A percentile compares a stretch with the other conserved stretches of the same genome.
These are phyloP conservation scores for Ostrea edulis DNA, from an alignment of 1,140 invertebrate species.

Conservation along the genomic window DNA sequence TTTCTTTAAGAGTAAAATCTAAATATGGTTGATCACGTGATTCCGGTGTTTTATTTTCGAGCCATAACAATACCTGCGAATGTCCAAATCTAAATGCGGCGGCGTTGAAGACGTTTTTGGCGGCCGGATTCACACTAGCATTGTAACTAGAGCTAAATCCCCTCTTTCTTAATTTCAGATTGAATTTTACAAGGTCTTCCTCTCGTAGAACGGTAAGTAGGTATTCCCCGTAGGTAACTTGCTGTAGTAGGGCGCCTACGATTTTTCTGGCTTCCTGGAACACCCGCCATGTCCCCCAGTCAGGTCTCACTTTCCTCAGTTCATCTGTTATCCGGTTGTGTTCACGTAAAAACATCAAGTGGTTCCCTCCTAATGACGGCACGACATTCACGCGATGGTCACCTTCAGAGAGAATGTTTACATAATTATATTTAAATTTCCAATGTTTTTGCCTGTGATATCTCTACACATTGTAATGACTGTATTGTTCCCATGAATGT, in stretches of 20 bases:
- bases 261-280: slow-evolving; percentile 46
- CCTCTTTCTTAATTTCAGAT: slow-evolving; percentile 41
- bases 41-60: no score
- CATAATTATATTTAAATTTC: no score
- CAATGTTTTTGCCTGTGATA: no score
- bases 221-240: slow-evolving; percentile 39
- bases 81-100: slow-evolving; percentile 56
- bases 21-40: no score
- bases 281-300: neutral
- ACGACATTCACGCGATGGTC: slow-evolving; percentile 40
- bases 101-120: slow-evolving; percentile 36
- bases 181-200: neutral
- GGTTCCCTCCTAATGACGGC: slow-evolving; percentile 32
- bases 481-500: neutral
- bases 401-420: neutral
- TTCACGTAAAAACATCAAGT: slow-evolving; percentile 38
- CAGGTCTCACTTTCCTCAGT: neutral
- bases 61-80: slow-evolving; percentile 43
- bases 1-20: no score
- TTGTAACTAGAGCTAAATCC: slow-evolving; percentile 12
- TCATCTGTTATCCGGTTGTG: slow-evolving; percentile 31
- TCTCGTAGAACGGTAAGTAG: neutral
- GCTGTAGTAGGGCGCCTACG: slow-evolving; percentile 32
- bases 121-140: neutral
- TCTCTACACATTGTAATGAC: no score